Base-by-base conservation (phyloP, 2,113 vertebrate species). In the Seriola rivoliana region DNA sequence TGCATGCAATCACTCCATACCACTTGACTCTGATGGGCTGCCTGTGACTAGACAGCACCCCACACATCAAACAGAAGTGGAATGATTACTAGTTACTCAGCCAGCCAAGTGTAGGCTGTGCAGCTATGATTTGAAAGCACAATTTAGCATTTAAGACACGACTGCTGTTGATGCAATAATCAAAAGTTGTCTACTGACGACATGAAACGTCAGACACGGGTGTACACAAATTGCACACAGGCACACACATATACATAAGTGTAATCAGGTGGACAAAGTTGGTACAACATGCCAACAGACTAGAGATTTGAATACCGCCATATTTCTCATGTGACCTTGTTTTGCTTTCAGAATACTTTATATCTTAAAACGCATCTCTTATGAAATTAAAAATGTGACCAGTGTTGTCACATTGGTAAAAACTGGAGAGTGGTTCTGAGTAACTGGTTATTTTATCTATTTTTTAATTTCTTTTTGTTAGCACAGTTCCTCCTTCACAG, bases 21-120 rank as follows among this genome's bases (percentile, higher is more conserved):
- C 89, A 89, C 92, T 94, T 91, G 81, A 93, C 85, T 92, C 75
- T 92, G 90, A 95, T 94, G 92, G 87, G 81, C 87, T 80, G 84
- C 73, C 85, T 80, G 69, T 86, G 92, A 91, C 82, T 75, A 93
- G 88, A 90, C 88, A 86, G 85, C 67, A 14, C 79, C 81, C 78
- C 76, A 85, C 92, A 90, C 88, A 87, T 91, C 75, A 88, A 85
- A 71, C 68, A 82, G 46, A 90, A 92, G 89, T 85, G 89, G 71
- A 65, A 84, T 94, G 92, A 95, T 95, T 94, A 90, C 91, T 88
- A 86, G 91, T 94, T 93, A 92, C 89, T 86, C 88, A 76, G 80
- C 65, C 82, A 63, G 82, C 64, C 73, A 86, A 93, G 84, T 92
- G 85, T 88, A 66, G 88, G 90, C 90, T 83, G 84, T 40, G 59